These are phyloP conservation scores for Apotomis turbidana DNA, from an alignment of 2,888 invertebrate species.

Conservation along the genomic window DNA sequence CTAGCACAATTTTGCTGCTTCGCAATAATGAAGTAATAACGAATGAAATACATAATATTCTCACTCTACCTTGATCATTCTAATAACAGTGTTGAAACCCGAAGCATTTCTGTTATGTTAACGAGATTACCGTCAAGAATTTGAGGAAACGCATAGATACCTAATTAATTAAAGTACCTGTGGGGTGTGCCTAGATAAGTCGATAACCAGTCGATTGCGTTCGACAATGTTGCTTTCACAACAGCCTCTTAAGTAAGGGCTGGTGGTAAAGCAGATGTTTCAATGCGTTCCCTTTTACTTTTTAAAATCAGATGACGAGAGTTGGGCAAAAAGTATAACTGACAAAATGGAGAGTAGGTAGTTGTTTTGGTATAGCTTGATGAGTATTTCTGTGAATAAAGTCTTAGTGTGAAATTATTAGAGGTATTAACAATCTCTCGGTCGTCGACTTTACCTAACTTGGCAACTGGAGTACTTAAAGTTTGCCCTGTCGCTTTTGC, in stretches of 20 bases:
- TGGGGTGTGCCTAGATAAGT: neutral
- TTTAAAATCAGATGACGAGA: neutral
- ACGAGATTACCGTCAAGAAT: neutral
- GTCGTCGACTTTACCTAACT: conserved; percentile 8
- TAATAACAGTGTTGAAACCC: neutral
- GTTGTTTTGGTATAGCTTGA: too few species aligned
- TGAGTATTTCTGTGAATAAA: too few species aligned
- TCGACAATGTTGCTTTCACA: conserved; percentile 28
- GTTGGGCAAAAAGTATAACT: neutral
- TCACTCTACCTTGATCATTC: neutral
- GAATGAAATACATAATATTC: neutral
- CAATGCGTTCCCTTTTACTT: conserved; percentile 6
- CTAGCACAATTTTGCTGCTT: neutral
- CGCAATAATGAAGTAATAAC: neutral
- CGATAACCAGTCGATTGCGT: conserved; percentile 23
- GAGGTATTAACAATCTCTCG: conserved; percentile 13
- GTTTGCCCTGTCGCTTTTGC: neutral
- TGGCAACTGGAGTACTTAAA: neutral
- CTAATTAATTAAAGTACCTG: conserved; percentile 14
- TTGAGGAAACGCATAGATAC: conserved; percentile 1
- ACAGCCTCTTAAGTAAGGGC: neutral
- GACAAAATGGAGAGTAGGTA: too few species aligned
- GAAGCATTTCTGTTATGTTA: neutral
- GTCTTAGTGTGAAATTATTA: too few species aligned
- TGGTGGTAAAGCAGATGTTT: conserved; percentile 24